phyloP scores from a whole-genome alignment of 2,797 vertebrate genomes.

The Falco rusticolus region DNA sequence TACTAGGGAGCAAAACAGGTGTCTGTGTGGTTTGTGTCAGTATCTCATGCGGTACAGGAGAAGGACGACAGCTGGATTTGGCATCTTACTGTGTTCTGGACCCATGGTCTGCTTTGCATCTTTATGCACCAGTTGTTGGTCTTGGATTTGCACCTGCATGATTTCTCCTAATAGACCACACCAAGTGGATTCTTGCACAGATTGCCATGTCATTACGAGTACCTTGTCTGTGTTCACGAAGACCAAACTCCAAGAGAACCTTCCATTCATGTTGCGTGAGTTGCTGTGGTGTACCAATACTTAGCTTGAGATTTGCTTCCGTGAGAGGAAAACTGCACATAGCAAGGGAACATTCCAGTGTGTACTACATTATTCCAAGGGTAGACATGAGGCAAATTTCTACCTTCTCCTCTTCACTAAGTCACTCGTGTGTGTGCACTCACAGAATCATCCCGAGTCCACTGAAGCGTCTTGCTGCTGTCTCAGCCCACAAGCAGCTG shows the following conservation, averaged over 20 bases:
- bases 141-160: neutral
- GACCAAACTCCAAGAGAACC: neutral
- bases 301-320: neutral
- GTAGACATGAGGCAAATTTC: neutral
- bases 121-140: neutral
- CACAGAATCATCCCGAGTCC: neutral
- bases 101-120: neutral
- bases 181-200: neutral
- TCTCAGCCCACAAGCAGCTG: neutral
- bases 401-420: neutral
- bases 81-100: neutral
- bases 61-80: neutral
- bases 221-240: neutral
- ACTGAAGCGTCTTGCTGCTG: neutral
- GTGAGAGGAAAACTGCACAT: neutral
- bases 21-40: neutral
- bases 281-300: neutral
- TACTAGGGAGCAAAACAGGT: neutral
- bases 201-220: neutral
- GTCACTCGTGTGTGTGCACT: fast-evolving
- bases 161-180: neutral
- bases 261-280: neutral
- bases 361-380: neutral
- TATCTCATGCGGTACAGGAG: neutral
- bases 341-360: neutral